Base-by-base conservation (phyloP, 2,113 vertebrate species). In the Bubo bubo region DNA sequence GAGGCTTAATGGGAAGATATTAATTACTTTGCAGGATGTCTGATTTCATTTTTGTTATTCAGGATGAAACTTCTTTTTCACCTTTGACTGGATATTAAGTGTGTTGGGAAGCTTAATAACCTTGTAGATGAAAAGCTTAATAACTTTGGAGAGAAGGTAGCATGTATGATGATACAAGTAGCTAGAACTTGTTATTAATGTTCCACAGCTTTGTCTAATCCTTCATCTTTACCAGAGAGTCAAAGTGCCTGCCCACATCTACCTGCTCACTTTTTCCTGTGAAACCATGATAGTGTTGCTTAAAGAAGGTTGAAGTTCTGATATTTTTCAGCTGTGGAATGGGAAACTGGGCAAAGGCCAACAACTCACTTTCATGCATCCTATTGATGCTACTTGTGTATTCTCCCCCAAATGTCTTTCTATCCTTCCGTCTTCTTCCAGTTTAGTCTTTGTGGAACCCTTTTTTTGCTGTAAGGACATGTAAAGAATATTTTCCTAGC, bases 11-110 rank as follows among this genome's bases (percentile, higher is more conserved):
- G 52, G 21, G 14, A 91, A 74, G 32, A 8, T 49, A 74, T 62
- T 84, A 77, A 79, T 77, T 93, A 86, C 23, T 73, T 94, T 66
- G 5, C 41, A 86, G 55, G 47, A 28, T 84, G 34, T 49, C 21
- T 92, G 73, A 77, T 92, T 77, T 73, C 77, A 56, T 73, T 50
- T 84, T 86, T 91, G 56, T 84, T 90, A 84, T 90, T 93, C 39
- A 91, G 63, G 45, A 52, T 74, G 41, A 60, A 72, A 60, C 22
- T 52, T 87, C 14, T 85, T 82, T 95, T 86, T 80, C 59, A 71
- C 20, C 50, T 89, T 81, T 81, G 59, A 80, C 62, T 92, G 45
- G 24, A 32, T 94, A 64, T 68, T 79, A 66, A 71, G 8, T 39
- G 4, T 81, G 21, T 50, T 86, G 23, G 19, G 75, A 93, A 79